Evolutionary conservation across 2,113 vertebrate genomes (phyloP).

Genomic region (Serinus canaria): DNA sequence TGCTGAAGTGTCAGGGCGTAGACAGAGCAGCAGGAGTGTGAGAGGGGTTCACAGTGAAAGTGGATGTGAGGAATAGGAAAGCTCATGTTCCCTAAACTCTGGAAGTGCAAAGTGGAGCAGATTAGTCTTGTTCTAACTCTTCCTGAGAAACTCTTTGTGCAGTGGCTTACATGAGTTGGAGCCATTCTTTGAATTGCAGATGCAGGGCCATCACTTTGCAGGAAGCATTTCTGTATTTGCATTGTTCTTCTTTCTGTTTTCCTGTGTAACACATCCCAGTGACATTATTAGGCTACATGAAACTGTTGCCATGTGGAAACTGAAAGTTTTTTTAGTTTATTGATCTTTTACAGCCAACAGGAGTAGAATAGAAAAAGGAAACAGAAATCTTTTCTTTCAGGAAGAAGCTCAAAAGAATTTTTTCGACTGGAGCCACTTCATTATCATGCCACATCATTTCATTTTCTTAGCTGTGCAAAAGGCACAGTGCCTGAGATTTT

Average conservation of each 20-base stretch:
- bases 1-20: not conserved
- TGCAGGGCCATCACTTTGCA: not conserved
- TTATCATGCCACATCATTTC: slow-evolving; percentile 11
- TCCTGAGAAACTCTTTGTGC: not conserved
- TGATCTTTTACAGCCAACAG: slow-evolving; percentile 21
- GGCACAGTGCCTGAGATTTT: slow-evolving; percentile 25
- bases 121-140: not conserved
- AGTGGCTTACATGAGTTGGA: not conserved
- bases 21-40: not conserved
- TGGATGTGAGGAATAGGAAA: not conserved
- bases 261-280: not conserved
- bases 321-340: slow-evolving; percentile 3
- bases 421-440: slow-evolving; percentile 1
- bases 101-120: not conserved
- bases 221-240: not conserved
- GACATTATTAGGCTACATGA: slow-evolving; percentile 56
- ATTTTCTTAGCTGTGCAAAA: slow-evolving; percentile 45
- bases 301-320: slow-evolving; percentile 16
- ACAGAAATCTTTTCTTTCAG: slow-evolving; percentile 1
- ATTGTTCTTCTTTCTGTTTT: slow-evolving; percentile 33
- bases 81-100: not conserved
- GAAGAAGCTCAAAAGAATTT: slow-evolving; percentile 47
- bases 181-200: slow-evolving; percentile 36
- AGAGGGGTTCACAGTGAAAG: not conserved
- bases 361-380: slow-evolving; percentile 2